Evolutionary conservation across 2,797 vertebrate species (phyloP).

Genomic region (Carduelis carduelis): DNA sequence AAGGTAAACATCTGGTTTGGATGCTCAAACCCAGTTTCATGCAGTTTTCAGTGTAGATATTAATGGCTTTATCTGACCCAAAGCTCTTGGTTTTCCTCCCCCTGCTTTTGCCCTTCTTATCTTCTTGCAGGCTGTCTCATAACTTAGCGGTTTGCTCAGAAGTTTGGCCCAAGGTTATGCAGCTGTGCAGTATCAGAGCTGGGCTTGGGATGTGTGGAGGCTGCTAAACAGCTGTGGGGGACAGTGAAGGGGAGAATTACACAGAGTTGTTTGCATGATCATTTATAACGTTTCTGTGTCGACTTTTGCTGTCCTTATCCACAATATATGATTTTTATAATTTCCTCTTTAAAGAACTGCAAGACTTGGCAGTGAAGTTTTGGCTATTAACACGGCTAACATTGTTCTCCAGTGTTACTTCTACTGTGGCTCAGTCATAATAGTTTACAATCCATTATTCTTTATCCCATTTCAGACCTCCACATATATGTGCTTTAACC

Average conservation of each 20-base stretch:
- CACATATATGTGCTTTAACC: not conserved
- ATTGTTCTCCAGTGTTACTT: not conserved
- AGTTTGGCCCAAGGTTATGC: conserved; percentile 67
- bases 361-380: not conserved
- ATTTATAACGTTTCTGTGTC: not conserved
- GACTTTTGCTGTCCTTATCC: not conserved
- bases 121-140: conserved; percentile 49
- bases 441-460: not conserved
- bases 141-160: conserved; percentile 54
- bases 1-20: not conserved
- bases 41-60: not conserved
- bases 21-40: not conserved
- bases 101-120: conserved; percentile 47
- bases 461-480: conserved; percentile 23
- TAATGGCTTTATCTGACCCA: conserved; percentile 17
- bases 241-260: not conserved
- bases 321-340: not conserved
- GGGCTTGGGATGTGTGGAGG: conserved; percentile 1
- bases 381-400: not conserved
- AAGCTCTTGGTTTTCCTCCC: conserved; percentile 33
- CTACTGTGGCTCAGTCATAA: not conserved
- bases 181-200: conserved; percentile 65
- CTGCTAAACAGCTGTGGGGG: conserved; percentile 55
- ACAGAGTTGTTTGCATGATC: not conserved
- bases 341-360: not conserved